phyloP scores from a whole-genome alignment of 2,797 vertebrate species.

The Diplodus sargus region DNA sequence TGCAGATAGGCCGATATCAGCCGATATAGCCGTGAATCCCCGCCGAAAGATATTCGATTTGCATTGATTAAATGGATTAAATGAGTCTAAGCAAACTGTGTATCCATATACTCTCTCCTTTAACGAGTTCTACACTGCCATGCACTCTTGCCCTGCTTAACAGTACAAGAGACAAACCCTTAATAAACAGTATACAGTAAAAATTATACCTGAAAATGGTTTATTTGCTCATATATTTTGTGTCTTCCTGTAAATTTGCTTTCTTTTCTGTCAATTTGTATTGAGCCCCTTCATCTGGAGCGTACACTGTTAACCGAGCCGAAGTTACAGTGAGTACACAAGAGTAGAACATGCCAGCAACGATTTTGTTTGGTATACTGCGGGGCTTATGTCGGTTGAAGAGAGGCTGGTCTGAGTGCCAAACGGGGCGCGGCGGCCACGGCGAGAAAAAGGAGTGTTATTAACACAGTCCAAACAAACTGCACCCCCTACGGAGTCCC shows the following conservation, averaged over 20 bases:
- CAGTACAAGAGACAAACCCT: neutral
- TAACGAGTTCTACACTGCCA: too few species aligned
- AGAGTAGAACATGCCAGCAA: constrained; percentile 25
- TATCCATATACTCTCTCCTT: too few species aligned
- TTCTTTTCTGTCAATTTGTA: neutral
- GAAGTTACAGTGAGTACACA: constrained; percentile 16
- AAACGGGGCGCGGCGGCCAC: constrained; percentile 39
- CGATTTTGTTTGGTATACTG: constrained; percentile 31
- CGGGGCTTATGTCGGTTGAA: neutral
- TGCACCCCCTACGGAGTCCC: constrained; percentile 52
- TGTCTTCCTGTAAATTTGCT: constrained; percentile 9
- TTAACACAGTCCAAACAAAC: constrained; percentile 66
- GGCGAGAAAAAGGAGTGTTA: constrained; percentile 52
- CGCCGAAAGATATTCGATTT: neutral
- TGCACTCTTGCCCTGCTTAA: too few species aligned
- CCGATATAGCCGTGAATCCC: too few species aligned
- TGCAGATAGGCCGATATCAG: too few species aligned
- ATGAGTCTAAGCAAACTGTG: neutral
- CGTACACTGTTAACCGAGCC: neutral
- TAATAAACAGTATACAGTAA: neutral
- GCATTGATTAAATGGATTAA: neutral
- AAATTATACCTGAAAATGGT: neutral
- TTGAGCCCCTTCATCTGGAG: constrained; percentile 11
- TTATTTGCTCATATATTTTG: neutral
- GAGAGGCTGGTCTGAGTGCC: constrained; percentile 10